Base-by-base conservation (phyloP, 2,888 invertebrate species). In the Mesorhabditis belari region DNA sequence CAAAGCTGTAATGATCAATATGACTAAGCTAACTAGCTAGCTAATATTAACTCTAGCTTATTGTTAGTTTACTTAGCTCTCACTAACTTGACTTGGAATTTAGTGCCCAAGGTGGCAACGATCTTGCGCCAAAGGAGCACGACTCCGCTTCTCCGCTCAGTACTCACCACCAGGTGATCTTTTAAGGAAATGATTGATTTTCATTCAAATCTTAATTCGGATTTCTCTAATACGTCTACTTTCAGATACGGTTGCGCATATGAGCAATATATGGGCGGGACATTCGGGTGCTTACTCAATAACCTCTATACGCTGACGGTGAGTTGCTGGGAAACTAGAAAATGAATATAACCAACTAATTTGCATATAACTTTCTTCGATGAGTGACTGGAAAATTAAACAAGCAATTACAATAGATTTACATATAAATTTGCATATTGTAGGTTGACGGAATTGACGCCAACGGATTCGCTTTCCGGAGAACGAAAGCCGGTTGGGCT, bases 381-480 rank as follows among this genome's bases (percentile, higher is more conserved):
- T 1, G 4, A 9, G 12, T 54, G 23, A 23, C 35, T 6, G 12
- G n/a, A 35, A 35, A 35, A 35, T 35, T 35, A 35, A n/a, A 35
- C n/a, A 35, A 17, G 44, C n/a, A 35, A 17, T 35, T 17, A 35
- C 12, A 35, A 35, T 35, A 35, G 12, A 23, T 51, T n/a, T 51
- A 51, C 12, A 19, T 17, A 35, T 9, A 35, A 49, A 3, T 23
- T 49, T 35, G 28, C 53, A 51, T n/a, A 64, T 54, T 58, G 21
- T 35, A 69, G 69, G 62, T 74, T 51, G 76, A 76, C 51, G 76
- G 76, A 58, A 60, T 65, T 19, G 76, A 76, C 44, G 24, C 53
- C 0, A 60, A 64, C 49, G 76, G 76, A 50, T 62, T 60, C 55
- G 57, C 64, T 6, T 76, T 72, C 66, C 63, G 76, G 60, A 63